Base-by-base conservation (phyloP, 2,888 invertebrate species). In the Meiosimyza platycephala region DNA sequence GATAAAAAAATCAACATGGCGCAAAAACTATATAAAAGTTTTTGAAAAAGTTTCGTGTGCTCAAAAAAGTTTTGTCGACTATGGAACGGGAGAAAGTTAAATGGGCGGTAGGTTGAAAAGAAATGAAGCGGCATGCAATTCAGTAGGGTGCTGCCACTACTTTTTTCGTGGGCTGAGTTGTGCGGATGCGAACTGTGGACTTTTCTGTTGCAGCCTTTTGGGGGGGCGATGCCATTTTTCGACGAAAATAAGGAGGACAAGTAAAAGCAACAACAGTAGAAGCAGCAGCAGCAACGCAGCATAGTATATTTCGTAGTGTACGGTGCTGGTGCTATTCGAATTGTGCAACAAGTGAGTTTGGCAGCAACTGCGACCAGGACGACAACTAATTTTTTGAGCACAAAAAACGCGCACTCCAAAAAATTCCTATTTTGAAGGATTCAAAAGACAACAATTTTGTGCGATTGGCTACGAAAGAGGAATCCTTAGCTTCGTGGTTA, bases 261-360 rank as follows among this genome's bases (percentile, higher is more conserved):
- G 52, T 62, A 40, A 40, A 40, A 40, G 40, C 54, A 63, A 54
- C 70, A 50, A 18, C 18, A 48, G 50, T 13, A 9, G 52, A 40
- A 13, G 52, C 60, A n/a, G 12, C 15, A 15, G 22, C 63, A 15
- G 65, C 33, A 52, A 64, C 28, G 51, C 18, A 15, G 22, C 51
- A n/a, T 73, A 63, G 74, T 68, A 63, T 75, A 72, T 75, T n/a
- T 76, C 76, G 74, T 75, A 73, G 74, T 74, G 76, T 73, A 81
- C 75, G 77, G 76, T 79, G 80, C 77, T 81, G 77, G 76, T 79
- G 79, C 77, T 81, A 74, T 75, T 84, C 81, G 83, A 81, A 83
- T 84, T 86, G 86, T 87, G 87, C 87, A 87, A 87, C 87, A 87
- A 87, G 87, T 87, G 87, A 87, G 86, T 86, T 86, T 85, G 85